Percentiles rank a stretch among this genome's conserved stretches.
phyloP scores from a whole-genome alignment of 1,140 invertebrate genomes.

The Venustaconcha ellipsiformis region DNA sequence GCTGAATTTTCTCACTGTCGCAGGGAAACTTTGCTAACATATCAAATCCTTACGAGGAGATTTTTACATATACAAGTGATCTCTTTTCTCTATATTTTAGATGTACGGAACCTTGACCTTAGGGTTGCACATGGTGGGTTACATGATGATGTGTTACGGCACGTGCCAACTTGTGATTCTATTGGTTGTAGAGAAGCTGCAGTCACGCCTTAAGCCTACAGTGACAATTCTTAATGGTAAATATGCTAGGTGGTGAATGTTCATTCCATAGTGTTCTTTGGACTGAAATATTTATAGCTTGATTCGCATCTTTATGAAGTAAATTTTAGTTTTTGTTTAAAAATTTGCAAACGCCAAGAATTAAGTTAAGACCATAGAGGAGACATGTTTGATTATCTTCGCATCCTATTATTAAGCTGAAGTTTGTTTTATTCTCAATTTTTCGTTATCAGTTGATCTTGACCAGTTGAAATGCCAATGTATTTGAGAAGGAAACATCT shows the following conservation, averaged over 20 bases:
- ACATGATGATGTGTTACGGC: slow-evolving; percentile 50
- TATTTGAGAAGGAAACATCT: no score
- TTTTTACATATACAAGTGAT: background rate
- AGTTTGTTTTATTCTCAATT: no score
- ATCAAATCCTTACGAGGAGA: background rate
- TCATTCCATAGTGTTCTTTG: slow-evolving; percentile 38
- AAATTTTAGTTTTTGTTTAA: no score
- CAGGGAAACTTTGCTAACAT: no score
- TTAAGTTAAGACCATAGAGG: no score
- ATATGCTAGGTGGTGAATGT: background rate
- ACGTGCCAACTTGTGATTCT: slow-evolving; percentile 38
- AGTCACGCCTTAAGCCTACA: slow-evolving; percentile 35
- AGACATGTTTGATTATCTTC: no score
- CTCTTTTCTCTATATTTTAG: slow-evolving; percentile 17
- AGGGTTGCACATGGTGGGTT: slow-evolving; percentile 40
- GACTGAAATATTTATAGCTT: slow-evolving; percentile 3
- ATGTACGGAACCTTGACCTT: slow-evolving; percentile 39
- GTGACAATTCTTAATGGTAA: slow-evolving; percentile 43
- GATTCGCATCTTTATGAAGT: no score
- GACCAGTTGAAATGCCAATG: no score
- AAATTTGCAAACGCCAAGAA: no score
- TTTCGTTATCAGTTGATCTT: no score
- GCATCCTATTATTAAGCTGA: no score
- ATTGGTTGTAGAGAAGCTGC: slow-evolving; percentile 38
- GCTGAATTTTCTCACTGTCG: background rate